These are phyloP conservation scores for Portunus trituberculatus DNA, from an alignment of 1,140 invertebrate genomes.

Conservation along the genomic window DNA sequence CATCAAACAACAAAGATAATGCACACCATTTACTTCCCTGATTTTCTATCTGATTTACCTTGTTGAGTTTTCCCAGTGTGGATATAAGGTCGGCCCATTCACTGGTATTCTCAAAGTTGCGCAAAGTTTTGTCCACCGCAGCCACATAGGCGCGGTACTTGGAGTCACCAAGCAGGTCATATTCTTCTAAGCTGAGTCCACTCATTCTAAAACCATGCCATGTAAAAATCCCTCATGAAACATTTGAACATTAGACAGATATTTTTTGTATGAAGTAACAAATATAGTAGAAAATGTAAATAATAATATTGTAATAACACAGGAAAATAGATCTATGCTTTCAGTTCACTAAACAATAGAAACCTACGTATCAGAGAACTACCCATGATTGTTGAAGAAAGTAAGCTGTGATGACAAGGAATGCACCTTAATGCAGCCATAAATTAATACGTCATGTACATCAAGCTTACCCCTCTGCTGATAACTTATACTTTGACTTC, in stretches of 20 bases:
- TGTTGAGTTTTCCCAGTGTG: slow-evolving; percentile 94
- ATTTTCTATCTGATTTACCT: slow-evolving; percentile 83
- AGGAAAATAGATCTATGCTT: background rate
- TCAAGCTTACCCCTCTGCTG: slow-evolving; percentile 37
- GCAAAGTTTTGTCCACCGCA: slow-evolving; percentile 93
- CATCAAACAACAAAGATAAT: too few species aligned
- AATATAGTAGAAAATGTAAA: background rate
- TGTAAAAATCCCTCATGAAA: background rate
- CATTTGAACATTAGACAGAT: background rate
- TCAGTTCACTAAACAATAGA: background rate
- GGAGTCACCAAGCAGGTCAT: slow-evolving; percentile 87
- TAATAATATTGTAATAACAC: background rate
- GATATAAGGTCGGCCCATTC: slow-evolving; percentile 98
- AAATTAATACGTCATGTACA: background rate
- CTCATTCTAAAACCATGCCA: slow-evolving; percentile 64
- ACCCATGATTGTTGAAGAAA: background rate
- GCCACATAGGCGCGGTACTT: slow-evolving; percentile 88
- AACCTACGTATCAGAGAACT: background rate
- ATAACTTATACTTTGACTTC: slow-evolving; percentile 33
- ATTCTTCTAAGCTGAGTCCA: slow-evolving; percentile 83
- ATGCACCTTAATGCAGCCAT: background rate
- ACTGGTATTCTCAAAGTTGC: slow-evolving; percentile 95
- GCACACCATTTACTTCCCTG: background rate
- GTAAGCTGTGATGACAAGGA: background rate
- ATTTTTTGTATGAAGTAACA: background rate